Evolutionary conservation across 2,797 vertebrate genomes (phyloP).

Genomic region (Ceryle rudis): DNA sequence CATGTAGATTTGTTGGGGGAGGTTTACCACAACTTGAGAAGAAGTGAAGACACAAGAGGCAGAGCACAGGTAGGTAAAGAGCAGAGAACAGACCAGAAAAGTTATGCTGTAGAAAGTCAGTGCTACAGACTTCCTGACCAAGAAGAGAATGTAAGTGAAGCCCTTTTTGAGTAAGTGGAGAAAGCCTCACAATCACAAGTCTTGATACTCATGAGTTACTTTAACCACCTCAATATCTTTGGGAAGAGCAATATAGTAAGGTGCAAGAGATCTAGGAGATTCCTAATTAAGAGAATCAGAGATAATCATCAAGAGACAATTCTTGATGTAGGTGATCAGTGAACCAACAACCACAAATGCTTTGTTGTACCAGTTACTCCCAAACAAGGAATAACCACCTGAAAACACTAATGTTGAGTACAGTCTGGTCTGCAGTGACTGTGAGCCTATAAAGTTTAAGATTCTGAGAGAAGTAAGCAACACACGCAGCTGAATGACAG

Average conservation of each 20-base stretch:
- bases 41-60: neutral
- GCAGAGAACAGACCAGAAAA: neutral
- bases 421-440: neutral
- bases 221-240: neutral
- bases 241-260: neutral
- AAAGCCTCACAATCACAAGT: neutral
- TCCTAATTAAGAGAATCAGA: neutral
- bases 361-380: neutral
- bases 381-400: neutral
- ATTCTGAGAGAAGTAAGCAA: neutral
- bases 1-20: neutral
- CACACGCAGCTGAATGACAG: neutral
- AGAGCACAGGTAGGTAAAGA: neutral
- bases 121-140: neutral
- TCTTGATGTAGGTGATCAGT: neutral
- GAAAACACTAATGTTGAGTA: neutral
- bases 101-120: neutral
- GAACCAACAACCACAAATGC: neutral
- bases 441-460: neutral
- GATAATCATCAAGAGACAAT: neutral
- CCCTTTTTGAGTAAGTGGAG: no score
- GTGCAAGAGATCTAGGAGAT: neutral
- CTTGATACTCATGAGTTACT: neutral
- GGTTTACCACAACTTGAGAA: neutral
- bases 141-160: neutral